Base-by-base conservation (phyloP, 1,140 invertebrate genomes). In the Neoseiulus cucumeris region DNA sequence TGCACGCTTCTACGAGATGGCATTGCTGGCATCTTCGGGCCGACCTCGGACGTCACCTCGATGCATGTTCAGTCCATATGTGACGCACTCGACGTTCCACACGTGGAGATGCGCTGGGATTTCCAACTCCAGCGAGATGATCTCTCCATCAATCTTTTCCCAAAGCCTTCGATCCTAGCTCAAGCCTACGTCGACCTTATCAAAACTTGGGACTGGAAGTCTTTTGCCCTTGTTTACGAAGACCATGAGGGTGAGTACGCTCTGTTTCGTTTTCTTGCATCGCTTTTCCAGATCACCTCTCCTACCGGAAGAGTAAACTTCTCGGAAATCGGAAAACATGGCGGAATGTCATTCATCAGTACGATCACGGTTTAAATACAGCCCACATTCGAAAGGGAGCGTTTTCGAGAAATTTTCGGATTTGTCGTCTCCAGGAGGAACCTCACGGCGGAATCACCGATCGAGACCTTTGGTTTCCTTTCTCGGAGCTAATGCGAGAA, bases 1-100 rank as follows among this genome's bases (percentile, higher is more conserved):
- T 95, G 91, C 74, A 84, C 88, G 70, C 80, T 93, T 66, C 76
- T 94, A 64, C 80, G 85, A 68, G 84, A 82, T 70, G 89, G 90
- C 7, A 86, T 94, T n/a, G 89, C 88, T 5, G 90, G 88, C 22
- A 89, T 96, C 71, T 93, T 95, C 73, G 91, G 91, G 1, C 91
- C 91, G 2, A 87, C 91, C 73, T 89, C 85, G 44, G 82, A 85
- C 0, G 85, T 89, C 45, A 89, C 88, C 1, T 87, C 89, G 2
- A 87, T 86, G 68, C 91, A 95, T 77, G 88, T 94, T 14, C 90
- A 94, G 76, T 90, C 88, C 66, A 93, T 96, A 71, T 94, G 90
- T 74, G 91, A 94, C 76, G 88, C 89, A 22, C 89, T 93, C 84
- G 91, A 94, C 77, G 85, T 94, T 70, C 91, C 91, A 1, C 90